These are phyloP conservation scores for Umimayanthus chanpuru DNA, from an alignment of 92 coral and sea anemone genomes.

Conservation along the genomic window DNA sequence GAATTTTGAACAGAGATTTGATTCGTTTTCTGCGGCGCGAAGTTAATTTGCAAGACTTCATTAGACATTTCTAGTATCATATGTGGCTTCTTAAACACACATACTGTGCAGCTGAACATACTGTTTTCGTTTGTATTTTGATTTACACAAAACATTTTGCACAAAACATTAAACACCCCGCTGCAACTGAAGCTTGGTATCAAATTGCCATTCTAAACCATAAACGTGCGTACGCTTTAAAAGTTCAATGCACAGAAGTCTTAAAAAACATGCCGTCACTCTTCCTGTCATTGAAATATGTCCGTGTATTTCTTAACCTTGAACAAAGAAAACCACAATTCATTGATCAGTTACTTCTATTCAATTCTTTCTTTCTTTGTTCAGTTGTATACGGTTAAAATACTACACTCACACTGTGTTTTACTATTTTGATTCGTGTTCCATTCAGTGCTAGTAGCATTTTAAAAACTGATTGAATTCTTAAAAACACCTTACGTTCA, in stretches of 20 bases:
- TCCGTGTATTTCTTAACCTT: neutral
- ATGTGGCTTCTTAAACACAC: conserved; percentile 25
- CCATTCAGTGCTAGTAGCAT: neutral
- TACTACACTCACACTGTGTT: neutral
- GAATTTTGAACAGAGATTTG: neutral
- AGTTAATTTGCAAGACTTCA: conserved; percentile 39
- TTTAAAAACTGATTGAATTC: neutral
- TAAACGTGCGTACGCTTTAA: neutral
- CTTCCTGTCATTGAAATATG: neutral
- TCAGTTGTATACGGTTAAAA: neutral
- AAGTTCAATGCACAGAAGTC: neutral
- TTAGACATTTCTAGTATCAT: conserved; percentile 1
- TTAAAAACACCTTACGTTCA: neutral
- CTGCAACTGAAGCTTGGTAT: conserved; percentile 28
- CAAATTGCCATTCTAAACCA: conserved; percentile 6
- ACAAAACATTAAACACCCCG: conserved; percentile 9
- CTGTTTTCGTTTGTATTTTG: conserved; percentile 32
- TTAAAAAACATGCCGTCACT: neutral
- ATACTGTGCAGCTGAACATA: conserved; percentile 4
- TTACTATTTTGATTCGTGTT: neutral
- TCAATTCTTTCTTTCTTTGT: neutral
- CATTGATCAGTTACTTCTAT: neutral
- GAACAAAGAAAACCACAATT: conserved; percentile 1
- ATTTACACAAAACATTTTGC: conserved; percentile 8
- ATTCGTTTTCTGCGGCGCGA: neutral